phyloP scores from a whole-genome alignment of 2,888 invertebrate species.

The Pediacus dermestoides region DNA sequence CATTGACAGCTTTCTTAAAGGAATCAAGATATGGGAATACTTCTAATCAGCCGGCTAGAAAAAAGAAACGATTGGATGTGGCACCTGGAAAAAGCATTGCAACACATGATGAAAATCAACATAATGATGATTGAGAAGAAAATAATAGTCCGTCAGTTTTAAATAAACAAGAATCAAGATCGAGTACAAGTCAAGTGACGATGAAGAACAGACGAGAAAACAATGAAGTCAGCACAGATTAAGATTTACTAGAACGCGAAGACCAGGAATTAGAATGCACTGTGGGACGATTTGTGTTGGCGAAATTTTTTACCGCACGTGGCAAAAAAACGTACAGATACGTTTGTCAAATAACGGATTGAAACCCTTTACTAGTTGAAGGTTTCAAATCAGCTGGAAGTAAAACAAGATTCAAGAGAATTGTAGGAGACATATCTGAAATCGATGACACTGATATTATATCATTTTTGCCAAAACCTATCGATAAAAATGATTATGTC shows the following conservation, averaged over 20 bases:
- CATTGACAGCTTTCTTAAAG: slow-evolving; percentile 11
- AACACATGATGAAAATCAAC: slow-evolving; percentile 2
- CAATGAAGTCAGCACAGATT: slow-evolving; percentile 2
- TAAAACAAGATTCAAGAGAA: slow-evolving; percentile 8
- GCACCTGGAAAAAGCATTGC: slow-evolving; percentile 11
- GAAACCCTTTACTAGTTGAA: slow-evolving; percentile 6
- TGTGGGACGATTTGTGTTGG: slow-evolving; percentile 5
- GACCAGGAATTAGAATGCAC: slow-evolving; percentile 4
- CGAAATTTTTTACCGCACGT: slow-evolving; percentile 6
- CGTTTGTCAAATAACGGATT: slow-evolving; percentile 8
- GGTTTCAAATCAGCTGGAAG: slow-evolving; percentile 9
- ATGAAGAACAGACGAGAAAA: no score
- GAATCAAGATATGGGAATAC: slow-evolving; percentile 12
- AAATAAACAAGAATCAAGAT: no score
- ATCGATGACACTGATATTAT: slow-evolving; percentile 4
- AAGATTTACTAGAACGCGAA: slow-evolving; percentile 4
- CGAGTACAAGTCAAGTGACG: no score
- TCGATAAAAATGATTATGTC: slow-evolving; percentile 8
- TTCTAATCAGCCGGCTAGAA: slow-evolving; percentile 6
- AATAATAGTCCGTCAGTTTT: no score
- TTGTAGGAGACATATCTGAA: slow-evolving; percentile 8
- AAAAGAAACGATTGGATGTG: slow-evolving; percentile 9
- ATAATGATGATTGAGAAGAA: no score
- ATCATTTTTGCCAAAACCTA: slow-evolving; percentile 3
- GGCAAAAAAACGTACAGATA: slow-evolving; percentile 9